Base-by-base conservation (phyloP, 2,113 vertebrate species). In the Lagenorhynchus albirostris region DNA sequence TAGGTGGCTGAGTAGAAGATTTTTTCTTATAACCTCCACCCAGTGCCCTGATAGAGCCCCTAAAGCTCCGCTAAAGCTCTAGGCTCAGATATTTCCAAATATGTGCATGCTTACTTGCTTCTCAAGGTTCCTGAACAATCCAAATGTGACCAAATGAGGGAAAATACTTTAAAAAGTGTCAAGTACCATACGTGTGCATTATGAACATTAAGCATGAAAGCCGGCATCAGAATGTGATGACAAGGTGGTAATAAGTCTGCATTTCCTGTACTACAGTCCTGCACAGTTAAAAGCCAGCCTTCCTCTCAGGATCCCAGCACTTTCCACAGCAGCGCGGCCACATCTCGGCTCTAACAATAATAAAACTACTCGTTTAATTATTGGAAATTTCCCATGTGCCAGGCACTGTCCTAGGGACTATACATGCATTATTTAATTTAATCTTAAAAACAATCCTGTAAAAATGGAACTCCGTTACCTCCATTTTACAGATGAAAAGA, bases 301-400 rank as follows among this genome's bases (percentile, higher is more conserved):
- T 60, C 77, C 17, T 70, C 50, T 73, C 6, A 23, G 41, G 29
- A 70, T 63, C 31, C 65, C 8, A 76, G n/a, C 13, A 26, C 41
- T n/a, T 7, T 55, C 17, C 41, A 68, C 11, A 36, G 26, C 0
- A 1, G 15, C 2, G 5, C 2, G 23, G 36, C 65, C 2, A 15
- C 3, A 0, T 38, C 41, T 25, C 36, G 23, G 20, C 38, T 82
- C 4, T 29, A 44, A 41, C 18, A 67, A 8, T 25, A 82, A 82
- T 20, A 91, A 87, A 77, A 70, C 38, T 55, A 38, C 6, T 82
- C 18, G 21, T 81, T 93, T 62, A 70, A 11, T 53, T 81, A 73
- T 4, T 80, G 38, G 55, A 62, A 68, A 41, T 18, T 68, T 53
- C 41, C 23, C 68, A 31, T 8, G 25, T 82, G 80, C 29, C 53